Conservation (phyloP, 64 coral and sea anemone species). For the Catalaphyllia jardinei region DNA sequence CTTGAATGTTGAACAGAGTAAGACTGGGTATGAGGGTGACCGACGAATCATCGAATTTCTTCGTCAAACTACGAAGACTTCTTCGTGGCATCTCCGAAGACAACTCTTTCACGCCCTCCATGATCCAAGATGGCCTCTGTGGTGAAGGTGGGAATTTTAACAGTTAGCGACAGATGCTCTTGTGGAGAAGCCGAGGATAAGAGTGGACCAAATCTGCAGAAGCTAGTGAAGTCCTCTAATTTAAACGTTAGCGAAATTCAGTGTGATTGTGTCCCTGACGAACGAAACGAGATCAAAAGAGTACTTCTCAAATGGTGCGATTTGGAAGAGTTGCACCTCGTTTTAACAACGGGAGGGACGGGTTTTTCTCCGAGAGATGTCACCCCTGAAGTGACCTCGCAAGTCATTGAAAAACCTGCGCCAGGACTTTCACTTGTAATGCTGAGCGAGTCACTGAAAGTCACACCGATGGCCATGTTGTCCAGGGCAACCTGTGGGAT, state of each 20-base stretch:
- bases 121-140: neutral
- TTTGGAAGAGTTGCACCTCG: conserved; percentile 69
- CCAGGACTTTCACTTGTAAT: conserved; percentile 77
- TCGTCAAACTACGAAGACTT: neutral
- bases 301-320: conserved; percentile 83
- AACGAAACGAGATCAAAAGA: conserved; percentile 48
- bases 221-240: conserved; percentile 31
- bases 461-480: conserved; percentile 92
- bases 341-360: conserved; percentile 89
- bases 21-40: neutral
- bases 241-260: conserved; percentile 38
- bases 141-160: conserved; percentile 7
- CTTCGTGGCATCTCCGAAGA: too few relatives aligned
- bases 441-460: conserved; percentile 85
- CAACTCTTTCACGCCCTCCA: neutral
- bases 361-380: conserved; percentile 97
- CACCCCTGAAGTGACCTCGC: conserved; percentile 91
- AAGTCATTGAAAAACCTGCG: conserved; percentile 77
- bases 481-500: conserved; percentile 93
- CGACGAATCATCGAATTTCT: neutral
- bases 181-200: conserved; percentile 78
- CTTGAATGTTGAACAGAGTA: conserved; percentile 35
- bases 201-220: conserved; percentile 91
- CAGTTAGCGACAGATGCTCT: conserved; percentile 97
- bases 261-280: conserved; percentile 65